Base-by-base conservation (phyloP, 1,140 invertebrate genomes). In the Drosophila baimaii region DNA sequence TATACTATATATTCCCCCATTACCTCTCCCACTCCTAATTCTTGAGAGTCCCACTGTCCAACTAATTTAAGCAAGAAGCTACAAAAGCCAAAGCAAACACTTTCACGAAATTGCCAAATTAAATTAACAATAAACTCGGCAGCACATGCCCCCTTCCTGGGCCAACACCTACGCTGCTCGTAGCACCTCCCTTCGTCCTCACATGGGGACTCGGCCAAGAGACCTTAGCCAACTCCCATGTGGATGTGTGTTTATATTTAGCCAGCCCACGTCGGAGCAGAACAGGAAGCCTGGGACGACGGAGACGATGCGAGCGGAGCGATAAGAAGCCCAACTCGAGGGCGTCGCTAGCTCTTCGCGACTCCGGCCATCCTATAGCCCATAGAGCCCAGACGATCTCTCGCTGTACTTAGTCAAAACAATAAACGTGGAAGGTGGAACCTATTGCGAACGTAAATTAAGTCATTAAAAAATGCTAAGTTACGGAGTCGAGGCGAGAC, bases 401-500 rank as follows among this genome's bases (percentile, higher is more conserved):
- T 35, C 51, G 64, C 17, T 68, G 84, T 83, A 84, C 80, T 84
- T 84, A 89, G 84, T 71, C 77, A 90, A 89, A 89, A 89, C 81
- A 90, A 90, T 90, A 90, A 90, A 85, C 85, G 79, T 78, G 77
- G 84, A 89, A 90, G 84, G 84, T 89, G 85, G 85, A 76, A 85
- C 84, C 84, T 85, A 85, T 90, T 89, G 84, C 81, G 75, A 90
- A 89, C 85, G 81, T 89, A 89, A 89, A 89, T 89, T 89, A 89
- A 89, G 84, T 89, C 84, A 90, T 89, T 89, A 89, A 90, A 86
- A 90, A 89, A 84, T 85, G 74, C 85, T 81, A 89, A 90, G 80
- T 72, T 84, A 58, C 49, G 63, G 59, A 29, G 66, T 19, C 35
- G 58, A 46, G 58, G 21, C 44, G 43, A 54, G 51, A 54, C 43